Percentiles rank a stretch among this genome's conserved stretches.
phyloP scores from a whole-genome alignment of 2,113 vertebrate species.

The Oxyura jamaicensis region DNA sequence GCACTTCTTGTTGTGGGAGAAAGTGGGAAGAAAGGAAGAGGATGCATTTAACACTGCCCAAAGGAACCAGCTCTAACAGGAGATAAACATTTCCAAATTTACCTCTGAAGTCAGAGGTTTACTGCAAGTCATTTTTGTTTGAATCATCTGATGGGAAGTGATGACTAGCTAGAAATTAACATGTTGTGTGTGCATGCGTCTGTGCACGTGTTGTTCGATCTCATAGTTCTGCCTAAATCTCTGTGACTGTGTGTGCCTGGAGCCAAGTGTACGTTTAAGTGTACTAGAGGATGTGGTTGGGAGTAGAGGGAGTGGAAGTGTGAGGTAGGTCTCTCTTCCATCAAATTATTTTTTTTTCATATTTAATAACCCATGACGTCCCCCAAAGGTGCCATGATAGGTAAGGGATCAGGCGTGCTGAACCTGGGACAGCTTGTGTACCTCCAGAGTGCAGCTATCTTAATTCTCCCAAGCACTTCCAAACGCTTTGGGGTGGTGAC shows the following conservation, averaged over 20 bases:
- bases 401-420: background rate
- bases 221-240: background rate
- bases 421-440: background rate
- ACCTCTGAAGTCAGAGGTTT: background rate
- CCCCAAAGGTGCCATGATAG: background rate
- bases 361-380: background rate
- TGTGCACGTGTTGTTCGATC: background rate
- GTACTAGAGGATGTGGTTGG: accelerated
- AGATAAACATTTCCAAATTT: background rate
- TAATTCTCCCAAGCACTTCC: background rate
- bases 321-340: background rate
- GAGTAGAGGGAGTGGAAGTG: too few species aligned
- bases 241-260: background rate
- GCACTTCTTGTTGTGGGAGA: background rate
- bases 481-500: background rate
- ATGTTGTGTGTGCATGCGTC: background rate
- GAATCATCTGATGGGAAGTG: background rate
- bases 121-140: background rate
- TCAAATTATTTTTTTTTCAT: background rate
- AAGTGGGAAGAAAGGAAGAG: background rate
- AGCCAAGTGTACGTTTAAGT: background rate
- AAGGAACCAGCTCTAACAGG: background rate
- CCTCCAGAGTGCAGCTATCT: background rate
- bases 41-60: background rate
- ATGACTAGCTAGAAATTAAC: background rate